Base-by-base conservation (phyloP, 2,888 invertebrate genomes). In the Bursaphelenchus okinawaensis region DNA sequence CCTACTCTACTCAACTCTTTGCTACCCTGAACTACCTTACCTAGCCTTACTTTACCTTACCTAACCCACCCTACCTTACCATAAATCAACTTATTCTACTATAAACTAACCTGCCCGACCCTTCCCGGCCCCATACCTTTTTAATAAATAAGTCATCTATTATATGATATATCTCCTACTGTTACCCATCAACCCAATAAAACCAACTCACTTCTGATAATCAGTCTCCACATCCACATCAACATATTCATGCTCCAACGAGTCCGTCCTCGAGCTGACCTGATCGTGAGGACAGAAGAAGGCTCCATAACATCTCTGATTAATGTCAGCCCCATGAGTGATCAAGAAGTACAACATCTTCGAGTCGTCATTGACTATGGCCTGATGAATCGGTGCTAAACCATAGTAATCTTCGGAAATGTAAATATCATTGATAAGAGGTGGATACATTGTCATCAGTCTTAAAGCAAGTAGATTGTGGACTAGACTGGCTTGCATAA, bases 251-350 rank as follows among this genome's bases (percentile, higher is more conserved):
- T 94, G 91, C 68, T 93, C 92, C 16, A 90, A 84, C 0, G 89
- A 90, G 84, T 95, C 94, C 6, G 79, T 76, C 20, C 94, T 87
- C 0, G 91, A 91, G 0, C 89, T 89, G 83, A 95, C 95, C 84
- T 96, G 95, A 84, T 98, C 96, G 83, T 96, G 95, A 0, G 95
- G 92, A 68, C 91, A 91, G 91, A 98, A 96, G 83, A 96, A 96
- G 82, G 91, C 91, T 0, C 96, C 96, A 70, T 83, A 85, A 65
- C 63, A 74, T 69, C 79, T 68, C 26, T 74, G 69, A 57, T 92
- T 90, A 68, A 91, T 90, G 84, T 95, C 89, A 0, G 92, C 93
- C 0, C 92, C 91, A 23, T 91, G 89, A 83, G 93, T 92, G 55
- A 98, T 84, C 4, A 98, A 86, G 83, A 90, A 94, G 85, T 93